These are phyloP conservation scores for Mesaphorura yosii DNA, from an alignment of 1,140 invertebrate genomes.

Conservation along the genomic window DNA sequence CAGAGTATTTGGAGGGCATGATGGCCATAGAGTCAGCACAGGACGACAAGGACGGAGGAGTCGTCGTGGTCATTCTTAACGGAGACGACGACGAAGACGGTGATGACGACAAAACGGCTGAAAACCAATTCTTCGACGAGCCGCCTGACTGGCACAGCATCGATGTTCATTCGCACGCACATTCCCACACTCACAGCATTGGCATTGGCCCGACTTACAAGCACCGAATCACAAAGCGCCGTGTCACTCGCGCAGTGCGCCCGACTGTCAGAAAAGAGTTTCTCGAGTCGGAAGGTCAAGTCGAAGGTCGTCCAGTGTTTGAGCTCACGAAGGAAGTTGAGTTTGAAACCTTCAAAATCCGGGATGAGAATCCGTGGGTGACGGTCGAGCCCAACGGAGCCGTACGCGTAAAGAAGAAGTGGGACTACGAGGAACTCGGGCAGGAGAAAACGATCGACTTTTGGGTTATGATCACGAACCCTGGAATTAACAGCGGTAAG, in stretches of 20 bases:
- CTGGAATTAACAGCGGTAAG: conserved; percentile 64
- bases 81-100: conserved; percentile 24
- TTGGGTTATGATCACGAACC: conserved; percentile 86
- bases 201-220: conserved; percentile 20
- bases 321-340: conserved; percentile 83
- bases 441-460: conserved; percentile 92
- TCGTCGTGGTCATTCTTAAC: conserved; percentile 27
- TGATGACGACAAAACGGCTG: conserved; percentile 3
- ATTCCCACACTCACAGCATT: no score
- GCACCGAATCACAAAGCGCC: conserved; percentile 59
- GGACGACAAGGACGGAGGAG: conserved; percentile 38
- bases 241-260: conserved; percentile 72
- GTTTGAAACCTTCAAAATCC: conserved; percentile 81
- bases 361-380: conserved; percentile 87
- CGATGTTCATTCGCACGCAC: no score
- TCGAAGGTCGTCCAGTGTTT: conserved; percentile 75
- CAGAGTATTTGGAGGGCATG: conserved; percentile 33
- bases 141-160: no score
- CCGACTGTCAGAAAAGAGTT: conserved; percentile 86
- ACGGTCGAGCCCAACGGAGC: conserved; percentile 81
- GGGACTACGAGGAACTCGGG: conserved; percentile 91
- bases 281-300: conserved; percentile 76
- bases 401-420: conserved; percentile 86
- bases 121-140: not conserved
- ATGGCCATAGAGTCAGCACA: conserved; percentile 40